Percentiles rank a stretch among this genome's conserved stretches.
Evolutionary conservation across 2,113 vertebrate species (phyloP).

Genomic region (Sterrhoptilus dennistouni): DNA sequence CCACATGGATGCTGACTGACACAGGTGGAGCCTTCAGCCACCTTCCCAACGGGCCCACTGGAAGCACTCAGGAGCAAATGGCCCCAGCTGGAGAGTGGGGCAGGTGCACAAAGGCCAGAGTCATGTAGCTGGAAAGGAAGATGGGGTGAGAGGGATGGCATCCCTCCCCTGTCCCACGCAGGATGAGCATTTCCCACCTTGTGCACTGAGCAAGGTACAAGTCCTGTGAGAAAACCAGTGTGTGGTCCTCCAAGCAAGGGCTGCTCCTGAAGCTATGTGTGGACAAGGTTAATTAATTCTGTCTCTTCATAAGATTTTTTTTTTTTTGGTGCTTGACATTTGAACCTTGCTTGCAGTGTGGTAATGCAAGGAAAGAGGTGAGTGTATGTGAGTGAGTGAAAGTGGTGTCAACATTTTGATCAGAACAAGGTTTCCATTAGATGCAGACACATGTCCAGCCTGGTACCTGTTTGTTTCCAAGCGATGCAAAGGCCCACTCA

Average conservation of each 20-base stretch:
- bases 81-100: not conserved
- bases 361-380: not conserved
- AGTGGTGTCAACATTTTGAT: not conserved
- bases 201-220: not conserved
- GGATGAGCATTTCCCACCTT: accelerated
- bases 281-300: not conserved
- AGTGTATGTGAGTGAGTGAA: not conserved
- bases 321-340: not conserved
- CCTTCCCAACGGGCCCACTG: not conserved
- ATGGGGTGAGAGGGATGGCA: not conserved
- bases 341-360: accelerated
- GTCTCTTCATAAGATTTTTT: not conserved
- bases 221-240: not conserved
- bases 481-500: not conserved
- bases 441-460: not conserved
- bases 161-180: accelerated
- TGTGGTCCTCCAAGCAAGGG: not conserved
- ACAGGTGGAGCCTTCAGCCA: not conserved
- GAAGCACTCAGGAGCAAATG: not conserved
- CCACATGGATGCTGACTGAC: accelerated
- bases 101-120: not conserved
- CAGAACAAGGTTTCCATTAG: not conserved
- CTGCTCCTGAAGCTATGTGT: not conserved
- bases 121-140: accelerated
- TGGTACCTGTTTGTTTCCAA: slow-evolving; percentile 16